These are phyloP conservation scores for Neocrepidodera transversa DNA, from an alignment of 2,888 invertebrate species.

Conservation along the genomic window DNA sequence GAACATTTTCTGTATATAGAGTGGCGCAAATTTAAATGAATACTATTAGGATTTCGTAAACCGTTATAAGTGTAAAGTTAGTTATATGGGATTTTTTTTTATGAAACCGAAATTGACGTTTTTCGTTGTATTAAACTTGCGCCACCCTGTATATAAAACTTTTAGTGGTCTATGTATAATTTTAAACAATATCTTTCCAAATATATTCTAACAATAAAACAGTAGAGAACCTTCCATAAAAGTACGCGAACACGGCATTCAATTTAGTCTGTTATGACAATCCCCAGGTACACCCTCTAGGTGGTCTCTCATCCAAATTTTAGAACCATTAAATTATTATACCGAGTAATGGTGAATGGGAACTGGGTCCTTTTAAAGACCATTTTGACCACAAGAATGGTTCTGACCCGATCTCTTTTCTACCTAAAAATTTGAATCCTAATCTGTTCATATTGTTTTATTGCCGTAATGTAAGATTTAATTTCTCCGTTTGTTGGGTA, in stretches of 20 bases:
- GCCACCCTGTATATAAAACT: too few relatives aligned
- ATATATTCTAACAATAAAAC: too few relatives aligned
- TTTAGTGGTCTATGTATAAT: too few relatives aligned
- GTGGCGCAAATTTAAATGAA: too few relatives aligned
- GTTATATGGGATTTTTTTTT: too few relatives aligned
- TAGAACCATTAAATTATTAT: neutral
- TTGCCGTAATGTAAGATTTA: neutral
- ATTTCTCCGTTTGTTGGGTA: neutral
- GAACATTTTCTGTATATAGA: too few relatives aligned
- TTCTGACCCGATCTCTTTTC: neutral
- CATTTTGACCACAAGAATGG: neutral
- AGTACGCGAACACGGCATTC: neutral
- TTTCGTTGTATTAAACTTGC: too few relatives aligned
- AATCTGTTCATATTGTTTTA: constrained; percentile 7
- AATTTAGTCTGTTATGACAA: constrained; percentile 1
- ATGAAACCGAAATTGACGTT: too few relatives aligned
- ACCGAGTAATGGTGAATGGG: neutral
- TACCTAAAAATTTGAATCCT: constrained; percentile 4
- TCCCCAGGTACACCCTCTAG: neutral
- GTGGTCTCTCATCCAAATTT: neutral
- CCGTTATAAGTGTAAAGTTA: too few relatives aligned
- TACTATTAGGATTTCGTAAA: too few relatives aligned
- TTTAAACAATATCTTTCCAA: too few relatives aligned
- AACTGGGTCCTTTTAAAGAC: neutral
- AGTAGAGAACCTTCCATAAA: too few relatives aligned